A percentile compares a stretch with the other conserved stretches of the same genome.
Evolutionary conservation across 2,888 invertebrate genomes (phyloP).

Genomic region (Stenodera caucasica): DNA sequence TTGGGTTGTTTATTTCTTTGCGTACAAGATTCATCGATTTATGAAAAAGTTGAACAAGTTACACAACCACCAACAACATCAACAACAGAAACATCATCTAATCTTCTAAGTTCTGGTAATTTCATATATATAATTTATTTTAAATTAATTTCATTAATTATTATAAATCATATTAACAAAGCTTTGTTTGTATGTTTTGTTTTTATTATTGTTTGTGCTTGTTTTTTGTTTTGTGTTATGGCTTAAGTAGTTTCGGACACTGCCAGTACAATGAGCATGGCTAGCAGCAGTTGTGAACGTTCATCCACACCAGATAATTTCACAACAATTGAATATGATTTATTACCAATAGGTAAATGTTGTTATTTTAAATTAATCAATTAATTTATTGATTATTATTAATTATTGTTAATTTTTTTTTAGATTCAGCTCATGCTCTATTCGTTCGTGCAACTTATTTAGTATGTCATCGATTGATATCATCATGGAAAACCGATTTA

Average conservation of each 20-base stretch:
- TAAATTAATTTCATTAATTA: slow-evolving; percentile 12
- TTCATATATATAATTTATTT: slow-evolving; percentile 19
- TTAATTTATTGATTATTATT: slow-evolving; percentile 4
- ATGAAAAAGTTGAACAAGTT: slow-evolving; percentile 70
- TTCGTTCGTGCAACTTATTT: slow-evolving; percentile 92
- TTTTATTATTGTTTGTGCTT: slow-evolving; percentile 26
- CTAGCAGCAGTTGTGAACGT: slow-evolving; percentile 51
- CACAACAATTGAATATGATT: slow-evolving; percentile 42
- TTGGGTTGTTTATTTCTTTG: slow-evolving; percentile 76
- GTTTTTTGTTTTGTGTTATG: slow-evolving; percentile 42
- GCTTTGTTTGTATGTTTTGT: slow-evolving; percentile 13
- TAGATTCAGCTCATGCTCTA: slow-evolving; percentile 83
- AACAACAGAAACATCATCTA: slow-evolving; percentile 60
- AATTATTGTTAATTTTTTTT: slow-evolving; percentile 22
- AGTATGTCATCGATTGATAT: slow-evolving; percentile 92
- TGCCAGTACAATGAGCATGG: slow-evolving; percentile 56
- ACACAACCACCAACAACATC: slow-evolving; percentile 60
- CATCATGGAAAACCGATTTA: slow-evolving; percentile 94
- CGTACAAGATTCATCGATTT: slow-evolving; percentile 78
- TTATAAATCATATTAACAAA: slow-evolving; percentile 31
- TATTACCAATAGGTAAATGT: slow-evolving; percentile 57
- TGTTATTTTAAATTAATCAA: neutral
- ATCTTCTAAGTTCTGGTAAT: slow-evolving; percentile 72
- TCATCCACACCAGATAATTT: slow-evolving; percentile 46
- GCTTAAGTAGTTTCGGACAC: slow-evolving; percentile 55